Base-by-base conservation (phyloP, 2,113 vertebrate species). In the Aythya baeri region DNA sequence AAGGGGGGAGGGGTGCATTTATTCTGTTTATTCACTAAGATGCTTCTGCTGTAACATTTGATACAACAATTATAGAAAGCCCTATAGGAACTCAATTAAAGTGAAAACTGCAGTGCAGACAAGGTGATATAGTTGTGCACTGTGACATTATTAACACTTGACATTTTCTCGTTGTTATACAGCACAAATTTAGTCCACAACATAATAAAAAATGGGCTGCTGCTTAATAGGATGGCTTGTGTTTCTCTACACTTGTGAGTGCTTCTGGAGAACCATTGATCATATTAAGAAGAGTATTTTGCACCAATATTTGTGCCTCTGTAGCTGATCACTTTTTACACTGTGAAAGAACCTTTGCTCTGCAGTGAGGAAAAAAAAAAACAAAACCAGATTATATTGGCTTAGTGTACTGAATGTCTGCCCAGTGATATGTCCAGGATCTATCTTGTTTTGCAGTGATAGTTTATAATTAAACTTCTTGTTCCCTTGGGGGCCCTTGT, bases 381-480 rank as follows among this genome's bases (percentile, higher is more conserved):
- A 41, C 31, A 62, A 85, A 41, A 2, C 68, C n/a, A 59, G 58
- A 85, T 84, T 93, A 63, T 62, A 41, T 41, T 95, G 86, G 66
- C 62, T 55, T 77, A 70, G 31, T 46, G 20, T 73, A 41, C 55
- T 96, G 83, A 92, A 76, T 66, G 17, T 41, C 31, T 73, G 88
- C 67, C 78, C 72, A 96, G 59, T 83, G 63, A 78, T 75, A 50
- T 34, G 66, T 86, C 59, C 23, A 63, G 49, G 77, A 79, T 73
- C 72, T 93, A 25, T 89, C 70, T 91, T 57, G 9, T 79, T 95
- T 54, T 91, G 50, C 66, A 87, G 55, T 84, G 50, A 82, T 82
- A 79, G 44, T 78, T 95, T 94, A 73, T 85, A 94, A 91, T 91
- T 89, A 91, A 93, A 83, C 72, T 70, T 84, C 22, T 82, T 38